A percentile compares a stretch with the other conserved stretches of the same genome.
Conservation (phyloP, 2,113 vertebrate genomes). For the Pampusana beccarii region DNA sequence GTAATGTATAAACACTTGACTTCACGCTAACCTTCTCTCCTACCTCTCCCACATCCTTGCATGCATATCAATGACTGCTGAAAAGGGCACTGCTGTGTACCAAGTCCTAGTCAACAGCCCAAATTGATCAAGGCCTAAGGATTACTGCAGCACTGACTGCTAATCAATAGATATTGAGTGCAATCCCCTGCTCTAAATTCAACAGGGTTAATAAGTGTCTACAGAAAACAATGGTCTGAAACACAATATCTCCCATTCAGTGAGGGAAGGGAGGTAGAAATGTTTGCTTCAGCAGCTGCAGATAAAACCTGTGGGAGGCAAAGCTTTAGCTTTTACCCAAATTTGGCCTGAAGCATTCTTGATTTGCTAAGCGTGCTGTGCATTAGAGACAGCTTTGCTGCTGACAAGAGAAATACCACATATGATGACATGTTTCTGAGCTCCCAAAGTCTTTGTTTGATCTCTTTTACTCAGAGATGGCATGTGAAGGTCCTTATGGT, state of each 20-base stretch:
- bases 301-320: conserved; percentile 72
- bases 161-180: conserved; percentile 86
- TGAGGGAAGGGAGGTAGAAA: conserved; percentile 46
- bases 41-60: conserved; percentile 60
- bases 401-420: conserved; percentile 18
- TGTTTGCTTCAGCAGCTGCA: conserved; percentile 75
- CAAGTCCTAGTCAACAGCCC: conserved; percentile 75
- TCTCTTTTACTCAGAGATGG: background rate
- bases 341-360: conserved; percentile 63
- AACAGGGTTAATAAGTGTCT: conserved; percentile 82
- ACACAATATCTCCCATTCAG: conserved; percentile 50
- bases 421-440: background rate
- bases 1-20: conserved; percentile 72
- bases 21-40: conserved; percentile 61
- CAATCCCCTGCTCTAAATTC: conserved; percentile 76
- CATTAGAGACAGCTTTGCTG: background rate
- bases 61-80: conserved; percentile 79
- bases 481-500: background rate
- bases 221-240: conserved; percentile 68
- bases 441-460: background rate
- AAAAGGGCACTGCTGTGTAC: conserved; percentile 78
- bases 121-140: conserved; percentile 83
- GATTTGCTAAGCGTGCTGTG: conserved; percentile 52
- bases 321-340: conserved; percentile 72
- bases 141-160: conserved; percentile 81